phyloP scores from a whole-genome alignment of 2,113 vertebrate species.

The Anolis carolinensis region DNA sequence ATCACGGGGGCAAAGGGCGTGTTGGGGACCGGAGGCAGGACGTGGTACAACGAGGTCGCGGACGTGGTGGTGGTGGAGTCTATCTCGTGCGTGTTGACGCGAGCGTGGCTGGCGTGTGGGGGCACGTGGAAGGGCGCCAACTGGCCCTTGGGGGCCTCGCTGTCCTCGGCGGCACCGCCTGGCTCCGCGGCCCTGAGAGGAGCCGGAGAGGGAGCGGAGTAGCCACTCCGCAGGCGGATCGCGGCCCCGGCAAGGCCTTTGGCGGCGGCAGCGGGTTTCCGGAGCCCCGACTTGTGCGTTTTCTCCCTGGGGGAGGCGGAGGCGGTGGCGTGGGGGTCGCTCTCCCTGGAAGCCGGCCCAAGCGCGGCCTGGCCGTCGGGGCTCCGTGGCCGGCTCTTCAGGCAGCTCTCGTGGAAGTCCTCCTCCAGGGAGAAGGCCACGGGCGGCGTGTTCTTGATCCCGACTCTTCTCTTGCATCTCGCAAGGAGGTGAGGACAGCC shows the following conservation, averaged over 20 bases:
- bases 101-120: not conserved
- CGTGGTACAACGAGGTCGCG: not conserved
- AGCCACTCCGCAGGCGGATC: not conserved
- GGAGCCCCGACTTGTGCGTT: not conserved
- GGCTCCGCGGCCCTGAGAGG: not conserved
- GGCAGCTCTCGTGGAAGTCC: constrained; percentile 28
- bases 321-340: not conserved
- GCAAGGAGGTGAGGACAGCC: constrained; percentile 38
- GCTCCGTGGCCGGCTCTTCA: not conserved
- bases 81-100: not conserved
- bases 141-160: not conserved
- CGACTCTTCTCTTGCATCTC: constrained; percentile 36
- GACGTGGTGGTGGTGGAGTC: constrained; percentile 28
- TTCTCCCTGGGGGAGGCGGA: not conserved
- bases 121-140: not conserved
- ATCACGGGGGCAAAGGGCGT: not conserved
- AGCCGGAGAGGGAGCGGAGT: not conserved
- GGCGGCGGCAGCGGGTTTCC: constrained; percentile 1
- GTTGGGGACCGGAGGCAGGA: not conserved
- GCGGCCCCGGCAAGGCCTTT: accelerated
- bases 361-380: not conserved
- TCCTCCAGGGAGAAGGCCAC: constrained; percentile 5
- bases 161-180: not conserved
- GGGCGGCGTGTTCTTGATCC: constrained; percentile 21
- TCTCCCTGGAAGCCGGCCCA: accelerated